phyloP scores from a whole-genome alignment of 2,797 vertebrate species.

The Enoplosus armatus region DNA sequence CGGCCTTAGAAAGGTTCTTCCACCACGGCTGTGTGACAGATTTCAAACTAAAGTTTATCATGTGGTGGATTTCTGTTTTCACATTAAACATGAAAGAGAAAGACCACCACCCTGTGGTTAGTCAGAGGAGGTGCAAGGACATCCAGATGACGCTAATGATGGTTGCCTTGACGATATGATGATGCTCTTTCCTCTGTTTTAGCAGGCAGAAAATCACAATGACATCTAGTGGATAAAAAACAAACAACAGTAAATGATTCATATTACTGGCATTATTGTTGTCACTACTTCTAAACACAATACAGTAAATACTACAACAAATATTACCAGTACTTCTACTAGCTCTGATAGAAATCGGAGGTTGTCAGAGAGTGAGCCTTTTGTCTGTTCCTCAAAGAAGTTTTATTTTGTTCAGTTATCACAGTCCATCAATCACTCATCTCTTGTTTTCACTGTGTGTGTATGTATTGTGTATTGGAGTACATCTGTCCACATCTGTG shows the following conservation, averaged over 20 bases:
- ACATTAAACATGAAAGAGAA: not conserved
- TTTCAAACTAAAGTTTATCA: not conserved
- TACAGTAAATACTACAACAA: not conserved
- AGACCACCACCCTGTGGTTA: conserved; percentile 12
- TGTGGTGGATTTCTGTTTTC: not conserved
- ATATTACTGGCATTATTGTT: not conserved
- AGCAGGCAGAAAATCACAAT: not conserved
- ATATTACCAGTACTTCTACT: not conserved
- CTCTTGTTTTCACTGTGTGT: not conserved
- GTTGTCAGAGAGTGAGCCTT: not conserved
- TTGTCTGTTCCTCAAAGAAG: not conserved
- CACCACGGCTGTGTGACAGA: not conserved
- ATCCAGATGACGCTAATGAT: not conserved
- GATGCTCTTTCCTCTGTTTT: not conserved
- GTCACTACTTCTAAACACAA: not conserved
- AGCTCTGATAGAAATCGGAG: not conserved
- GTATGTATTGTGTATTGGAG: not conserved
- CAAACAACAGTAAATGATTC: not conserved
- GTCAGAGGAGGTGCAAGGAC: not conserved
- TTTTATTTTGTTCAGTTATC: not conserved
- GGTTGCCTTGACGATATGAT: not conserved
- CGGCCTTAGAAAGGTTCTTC: not conserved
- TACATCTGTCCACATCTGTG: not conserved
- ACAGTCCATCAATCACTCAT: not conserved
- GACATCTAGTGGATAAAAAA: not conserved